A percentile compares a stretch with the other conserved stretches of the same genome.
These are phyloP conservation scores for Botia almorhae DNA, from an alignment of 2,797 vertebrate genomes.

Conservation along the genomic window DNA sequence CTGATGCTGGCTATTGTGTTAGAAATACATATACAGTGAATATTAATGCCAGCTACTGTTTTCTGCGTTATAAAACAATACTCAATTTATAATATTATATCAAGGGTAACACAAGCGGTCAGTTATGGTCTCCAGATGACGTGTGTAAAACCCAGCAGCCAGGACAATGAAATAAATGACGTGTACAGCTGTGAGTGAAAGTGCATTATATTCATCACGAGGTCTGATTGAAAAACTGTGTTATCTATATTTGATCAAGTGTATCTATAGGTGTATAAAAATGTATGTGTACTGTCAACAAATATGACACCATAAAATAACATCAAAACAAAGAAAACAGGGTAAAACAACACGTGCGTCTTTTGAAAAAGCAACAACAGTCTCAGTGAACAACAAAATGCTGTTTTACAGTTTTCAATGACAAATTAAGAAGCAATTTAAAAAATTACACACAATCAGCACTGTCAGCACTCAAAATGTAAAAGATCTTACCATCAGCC, in stretches of 20 bases:
- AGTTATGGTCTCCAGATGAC: slow-evolving; percentile 45
- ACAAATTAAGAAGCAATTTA: neutral
- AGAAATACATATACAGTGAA: neutral
- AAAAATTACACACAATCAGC: neutral
- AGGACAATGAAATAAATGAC: slow-evolving; percentile 38
- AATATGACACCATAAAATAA: neutral
- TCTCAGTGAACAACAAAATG: neutral
- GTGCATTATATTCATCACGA: neutral
- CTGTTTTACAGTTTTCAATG: neutral
- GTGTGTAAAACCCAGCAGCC: slow-evolving; percentile 27
- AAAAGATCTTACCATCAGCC: slow-evolving; percentile 46
- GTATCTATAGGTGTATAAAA: no score
- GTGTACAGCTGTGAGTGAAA: neutral
- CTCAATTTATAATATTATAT: neutral
- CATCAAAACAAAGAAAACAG: neutral
- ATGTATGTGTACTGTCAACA: neutral
- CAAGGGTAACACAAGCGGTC: slow-evolving; percentile 33
- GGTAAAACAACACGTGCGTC: neutral
- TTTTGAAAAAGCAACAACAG: neutral
- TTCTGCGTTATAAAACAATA: neutral
- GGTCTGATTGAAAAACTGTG: neutral
- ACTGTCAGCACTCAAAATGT: neutral
- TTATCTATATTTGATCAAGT: neutral
- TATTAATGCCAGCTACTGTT: neutral
- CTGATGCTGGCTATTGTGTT: no score